Base-by-base conservation (phyloP, 2,888 invertebrate genomes). In the Clanis bilineata region DNA sequence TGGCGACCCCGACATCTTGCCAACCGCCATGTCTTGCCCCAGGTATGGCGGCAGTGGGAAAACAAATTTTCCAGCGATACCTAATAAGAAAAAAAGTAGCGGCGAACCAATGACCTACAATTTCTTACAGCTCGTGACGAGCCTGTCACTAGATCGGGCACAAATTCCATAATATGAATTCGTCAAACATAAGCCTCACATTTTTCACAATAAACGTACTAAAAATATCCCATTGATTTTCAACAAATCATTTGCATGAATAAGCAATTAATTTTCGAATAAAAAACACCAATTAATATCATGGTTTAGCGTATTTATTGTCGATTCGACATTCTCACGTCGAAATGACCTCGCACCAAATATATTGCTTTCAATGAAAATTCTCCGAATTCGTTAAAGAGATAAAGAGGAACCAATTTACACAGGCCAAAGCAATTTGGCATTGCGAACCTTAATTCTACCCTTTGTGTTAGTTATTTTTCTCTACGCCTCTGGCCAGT, bases 331-430 rank as follows among this genome's bases (percentile, higher is more conserved):
- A 69, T 69, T 67, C 61, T 59, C 57, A 62, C 55, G 65, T 63
- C 61, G 61, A 62, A 66, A 65, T 61, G 62, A 43, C 63, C 62
- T 63, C 55, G 58, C 56, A 55, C 61, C 47, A 68, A 73, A 78
- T 73, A 68, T 70, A 76, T 74, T 69, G 66, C 72, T 64, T 56
- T 63, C 63, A 71, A 72, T 72, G 65, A 72, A 67, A 72, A 73
- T 74, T 71, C 67, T 60, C 58, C 18, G 56, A 70, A 74, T 69
- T 69, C 47, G 56, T 63, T 66, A 54, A 38, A 22, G 39, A 62
- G 64, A 57, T 62, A 67, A 67, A 62, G 28, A 51, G 39, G 39
- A 47, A 58, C 51, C 58, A 58, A 58, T 58, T 58, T 51, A 18
- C 39, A 62, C 12, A 5, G 55, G 51, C 23, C 56, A 55, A 62